Conservation (phyloP, 1,140 invertebrate genomes). For the Drosophila setifemur region DNA sequence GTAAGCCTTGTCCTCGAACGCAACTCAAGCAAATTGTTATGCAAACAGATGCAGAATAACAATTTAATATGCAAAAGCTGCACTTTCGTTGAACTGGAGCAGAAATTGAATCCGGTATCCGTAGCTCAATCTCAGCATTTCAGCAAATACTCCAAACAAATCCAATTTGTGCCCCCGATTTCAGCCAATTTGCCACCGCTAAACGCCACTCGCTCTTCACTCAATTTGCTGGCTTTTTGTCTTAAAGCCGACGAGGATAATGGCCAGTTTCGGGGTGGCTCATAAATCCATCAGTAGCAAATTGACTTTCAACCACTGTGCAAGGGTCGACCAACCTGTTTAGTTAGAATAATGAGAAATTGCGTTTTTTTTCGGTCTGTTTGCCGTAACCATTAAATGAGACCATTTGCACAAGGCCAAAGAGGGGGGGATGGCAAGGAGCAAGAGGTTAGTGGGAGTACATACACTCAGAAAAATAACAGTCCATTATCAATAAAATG, state of each 20-base stretch:
- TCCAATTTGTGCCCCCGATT: conserved; percentile 17
- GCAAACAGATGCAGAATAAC: conserved; percentile 39
- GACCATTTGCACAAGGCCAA: conserved; percentile 50
- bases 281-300: conserved; percentile 35
- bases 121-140: neutral
- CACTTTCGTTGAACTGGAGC: conserved; percentile 25
- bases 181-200: neutral
- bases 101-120: conserved; percentile 8
- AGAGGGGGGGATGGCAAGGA: conserved; percentile 3
- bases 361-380: conserved; percentile 47
- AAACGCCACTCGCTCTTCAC: conserved; percentile 15
- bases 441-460: too few species aligned
- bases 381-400: conserved; percentile 63
- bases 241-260: neutral
- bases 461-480: too few species aligned
- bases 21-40: conserved; percentile 15
- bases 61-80: conserved; percentile 49
- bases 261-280: conserved; percentile 10
- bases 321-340: conserved; percentile 50
- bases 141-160: conserved; percentile 8
- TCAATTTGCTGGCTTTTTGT: conserved; percentile 29
- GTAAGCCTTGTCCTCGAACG: neutral
- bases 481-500: too few species aligned
- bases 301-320: conserved; percentile 50
- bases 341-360: conserved; percentile 77